These are phyloP conservation scores for Parnassius smintheus DNA, from an alignment of 2,888 invertebrate genomes.

Conservation along the genomic window DNA sequence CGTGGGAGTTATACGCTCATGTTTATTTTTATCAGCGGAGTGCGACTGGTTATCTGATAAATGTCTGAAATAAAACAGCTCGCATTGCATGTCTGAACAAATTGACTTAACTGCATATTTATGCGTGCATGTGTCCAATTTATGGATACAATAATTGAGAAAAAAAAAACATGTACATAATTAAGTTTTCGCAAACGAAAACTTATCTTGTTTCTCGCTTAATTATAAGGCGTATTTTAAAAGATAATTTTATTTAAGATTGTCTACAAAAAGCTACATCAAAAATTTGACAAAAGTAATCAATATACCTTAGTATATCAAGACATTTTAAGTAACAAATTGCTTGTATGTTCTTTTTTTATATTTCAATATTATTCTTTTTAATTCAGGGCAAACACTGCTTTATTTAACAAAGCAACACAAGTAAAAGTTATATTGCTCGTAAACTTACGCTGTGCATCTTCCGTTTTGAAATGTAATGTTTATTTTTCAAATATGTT, in stretches of 20 bases:
- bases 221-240: too few relatives aligned
- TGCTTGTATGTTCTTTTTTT: too few relatives aligned
- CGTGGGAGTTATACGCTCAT: conserved; percentile 41
- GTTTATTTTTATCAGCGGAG: conserved; percentile 55
- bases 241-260: conserved; percentile 3
- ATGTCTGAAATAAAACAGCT: conserved; percentile 52
- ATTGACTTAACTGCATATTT: conserved; percentile 55
- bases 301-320: too few relatives aligned
- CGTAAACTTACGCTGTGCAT: conserved; percentile 25
- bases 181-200: not conserved
- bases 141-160: too few relatives aligned
- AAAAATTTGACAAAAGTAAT: too few relatives aligned
- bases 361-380: not conserved
- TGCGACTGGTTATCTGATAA: conserved; percentile 61
- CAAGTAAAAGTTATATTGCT: conserved; percentile 20
- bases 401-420: conserved; percentile 19
- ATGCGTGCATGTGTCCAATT: conserved; percentile 15
- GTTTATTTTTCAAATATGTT: conserved; percentile 24
- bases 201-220: not conserved
- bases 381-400: conserved; percentile 17
- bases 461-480: conserved; percentile 25
- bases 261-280: not conserved
- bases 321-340: too few relatives aligned
- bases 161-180: too few relatives aligned
- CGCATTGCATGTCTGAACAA: conserved; percentile 45